Base-by-base conservation (phyloP, 2,888 invertebrate species). In the Cylindroiulus punctatus region DNA sequence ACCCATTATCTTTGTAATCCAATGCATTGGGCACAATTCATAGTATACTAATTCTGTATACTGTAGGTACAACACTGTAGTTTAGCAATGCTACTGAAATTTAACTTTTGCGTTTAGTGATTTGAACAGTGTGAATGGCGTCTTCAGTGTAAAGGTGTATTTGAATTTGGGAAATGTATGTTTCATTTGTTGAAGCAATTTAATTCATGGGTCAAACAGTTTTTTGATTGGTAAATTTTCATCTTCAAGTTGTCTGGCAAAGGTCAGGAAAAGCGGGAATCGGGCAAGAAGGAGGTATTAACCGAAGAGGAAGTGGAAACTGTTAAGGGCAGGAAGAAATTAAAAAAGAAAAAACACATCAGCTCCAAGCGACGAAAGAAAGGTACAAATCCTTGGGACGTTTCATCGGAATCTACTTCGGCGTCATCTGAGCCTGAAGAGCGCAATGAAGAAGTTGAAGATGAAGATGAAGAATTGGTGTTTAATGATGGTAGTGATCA, bases 401-500 rank as follows among this genome's bases (percentile, higher is more conserved):
- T 93, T 22, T 93, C 88, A 19, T 88, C 93, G 17, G 93, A 92
- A 40, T 93, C 93, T n/a, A 81, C 87, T 32, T 83, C 86, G 14
- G 22, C 87, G 26, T 84, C 84, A 7, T 81, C 81, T 2, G 84
- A 85, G 22, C 86, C 84, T 40, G 88, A 89, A 76, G 87, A 91
- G 89, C 91, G 92, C 89, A 90, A 91, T 88, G 89, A 91, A 89
- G 92, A 92, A 81, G 92, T 92, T 19, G 92, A 92, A 88, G 92
- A 91, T 7, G 92, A 93, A 86, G 90, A 90, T 86, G 90, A 91
- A 87, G 89, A 89, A 84, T 87, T 90, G 83, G 90, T 93, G 0
- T 93, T 94, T 89, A 95, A 89, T 84, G 89, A 89, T 5, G 89
- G 94, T 90, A 96, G 96, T 0, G 97, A 97, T 90, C 97, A 97